Evolutionary conservation across 1,140 invertebrate species (phyloP), one percentile per base, ranked within the genome.

Genomic region (Ceratina calcarata): DNA sequence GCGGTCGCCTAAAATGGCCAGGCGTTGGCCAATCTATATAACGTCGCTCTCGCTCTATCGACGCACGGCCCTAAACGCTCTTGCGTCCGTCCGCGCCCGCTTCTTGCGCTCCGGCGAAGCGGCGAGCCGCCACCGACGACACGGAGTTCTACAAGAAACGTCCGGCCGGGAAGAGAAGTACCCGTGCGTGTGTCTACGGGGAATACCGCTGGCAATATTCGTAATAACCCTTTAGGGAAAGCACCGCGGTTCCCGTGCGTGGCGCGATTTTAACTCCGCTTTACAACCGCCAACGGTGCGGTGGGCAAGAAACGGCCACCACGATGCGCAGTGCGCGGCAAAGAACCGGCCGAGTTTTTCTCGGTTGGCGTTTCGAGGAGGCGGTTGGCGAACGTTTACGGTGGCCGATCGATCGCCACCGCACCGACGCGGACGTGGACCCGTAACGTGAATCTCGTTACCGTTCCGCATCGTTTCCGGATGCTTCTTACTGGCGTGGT

Each of bases 1-100:
- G 67, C 24, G 69, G 61, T 74, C 64, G 49, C 83, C 83, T 82
- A 82, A 85, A 85, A 86, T 86, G 84, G 84, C 57, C 67, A 64
- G 71, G 83, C 80, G 79, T 86, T 84, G 83, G 81, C 87, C 86
- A 89, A 90, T 90, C 88, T 88, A 86, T 89, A 89, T 90, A 90
- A 89, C 87, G 88, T 90, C 81, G 80, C 83, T 82, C 80, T 32
- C 27, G 72, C 67, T 85, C 82, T 84, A 84, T 84, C 84, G 77
- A 78, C 65, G 79, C 53, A 61, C 70, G 27, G 27, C 27, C 27
- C 83, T 86, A 86, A 86, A 86, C 72, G 80, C 83, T 85, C 62
- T 81, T 74, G 67, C 80, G 66, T 85, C 82, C 70, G 74, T 57
- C 61, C 69, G 74, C 49, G 60, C 16, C 24, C 51, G 66, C 49